Evolutionary conservation across 2,888 invertebrate species (phyloP), one percentile per base, ranked within the genome.

Genomic region (Ormyrus pomaceus): DNA sequence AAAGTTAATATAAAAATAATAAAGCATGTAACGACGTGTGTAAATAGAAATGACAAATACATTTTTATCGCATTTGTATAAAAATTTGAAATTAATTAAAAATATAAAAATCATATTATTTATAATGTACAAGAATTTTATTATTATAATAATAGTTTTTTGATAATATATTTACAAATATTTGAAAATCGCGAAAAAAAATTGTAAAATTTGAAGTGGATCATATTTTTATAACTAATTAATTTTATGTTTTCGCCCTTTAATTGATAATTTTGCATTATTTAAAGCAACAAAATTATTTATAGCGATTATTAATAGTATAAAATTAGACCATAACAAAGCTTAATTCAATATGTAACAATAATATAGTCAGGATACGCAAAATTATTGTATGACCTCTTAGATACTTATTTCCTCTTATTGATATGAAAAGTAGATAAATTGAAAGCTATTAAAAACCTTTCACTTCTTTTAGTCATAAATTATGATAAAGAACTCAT

Each of bases 301-400:
- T 68, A 69, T 69, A 74, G 10, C 56, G 9, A 3, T 78, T 6
- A 77, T 9, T 9, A 51, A 8, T 13, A 45, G 62, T 6, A 51
- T 19, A 70, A 55, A 61, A 34, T 53, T 10, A 3, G 8, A 5
- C 1, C 46, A 34, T 71, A 71, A 77, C 66, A 73, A 79, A 68
- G 62, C 62, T 73, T 69, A 69, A 69, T 69, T 64, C n/a, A 74
- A 74, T 79, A 69, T 19, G 58, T 66, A 79, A 79, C 79, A 79
- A 70, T 79, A 10, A 74, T 74, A 69, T 58, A 55, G 61, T 68
- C 61, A 55, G 13, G 64, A 64, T 13, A n/a, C 13, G 58, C 13
- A 34, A 70, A 64, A 34, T 55, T 13, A 48, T n/a, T 53, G 19
- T 61, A 11, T n/a, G 8, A n/a, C 4, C 34, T 62, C 53, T 46